Evolutionary conservation across 1,140 invertebrate genomes (phyloP), one percentile per base, ranked within the genome.

Genomic region (Chrysoperla carnea): DNA sequence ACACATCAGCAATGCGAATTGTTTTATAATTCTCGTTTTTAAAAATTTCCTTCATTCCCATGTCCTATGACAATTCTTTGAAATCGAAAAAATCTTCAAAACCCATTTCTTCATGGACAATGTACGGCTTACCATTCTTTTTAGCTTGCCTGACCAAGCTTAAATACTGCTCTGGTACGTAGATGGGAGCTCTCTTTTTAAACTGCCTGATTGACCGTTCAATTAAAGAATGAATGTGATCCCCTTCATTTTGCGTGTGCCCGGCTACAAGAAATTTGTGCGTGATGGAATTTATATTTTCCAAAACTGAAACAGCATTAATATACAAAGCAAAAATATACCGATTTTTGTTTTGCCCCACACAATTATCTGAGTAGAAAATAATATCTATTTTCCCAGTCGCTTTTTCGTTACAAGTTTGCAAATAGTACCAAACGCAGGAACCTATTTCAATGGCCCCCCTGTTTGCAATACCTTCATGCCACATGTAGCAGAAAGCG

Each of bases 331-430:
- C 38, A 39, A 55, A 43, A 8, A 63, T 48, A 42, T 45, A 60
- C 46, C 58, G 58, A 47, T 64, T 66, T 50, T 64, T 60, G 40
- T 65, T 55, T 50, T 65, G 62, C 0, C 59, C 61, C 11, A 37
- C 40, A 47, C 60, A 65, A 48, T 63, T 66, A 39, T 64, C 58
- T 2, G 58, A 58, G 33, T 50, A 46, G n/a, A 48, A 48, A 9
- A 35, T 35, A 27, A 45, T n/a, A 44, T 62, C 44, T n/a, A 47
- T 49, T 39, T 23, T 23, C 29, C 51, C 42, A 45, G 56, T 57
- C 47, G 42, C 45, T 36, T 15, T 42, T 43, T 40, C 17, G 28
- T 6, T 23, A 41, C 44, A 28, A n/a, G 31, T 44, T 39, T 49
- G 29, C 13, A 53, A 52, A 51, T 38, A 23, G 17, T 2, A 23